Evolutionary conservation across 2,113 vertebrate genomes (phyloP), one percentile per base, ranked within the genome.

Genomic region (Paradoxurus hermaphroditus): DNA sequence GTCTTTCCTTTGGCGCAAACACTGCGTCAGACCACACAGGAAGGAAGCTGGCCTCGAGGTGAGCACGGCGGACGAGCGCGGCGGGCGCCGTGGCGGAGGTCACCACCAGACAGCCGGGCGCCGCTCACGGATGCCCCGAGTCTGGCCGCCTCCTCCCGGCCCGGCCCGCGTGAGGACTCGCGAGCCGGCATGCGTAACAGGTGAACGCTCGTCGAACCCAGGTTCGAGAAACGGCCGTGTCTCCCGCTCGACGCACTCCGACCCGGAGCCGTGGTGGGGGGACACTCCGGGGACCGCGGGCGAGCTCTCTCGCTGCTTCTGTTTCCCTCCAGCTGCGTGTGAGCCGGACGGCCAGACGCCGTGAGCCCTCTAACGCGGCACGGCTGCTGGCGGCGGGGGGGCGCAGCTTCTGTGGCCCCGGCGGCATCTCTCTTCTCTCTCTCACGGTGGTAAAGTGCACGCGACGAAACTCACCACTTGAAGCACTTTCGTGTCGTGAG

Each of bases 71-170:
- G 8, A 41, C 81, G 4, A 77, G 41, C 14, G 27, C 8, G 4
- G 72, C 34, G 31, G 23, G 34, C 13, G 46, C 44, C 27, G 29
- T 34, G 27, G 63, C 13, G 16, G 31, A 67, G 49, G 16, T 59
- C 21, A 21, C 25, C 31, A n/a, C 51, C 34, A 14, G 59, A 15
- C 0, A 2, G 41, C 16, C n/a, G 6, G 72, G 72, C 13, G 3
- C 53, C 36, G 2, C 11, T 25, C 3, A 13, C 23, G 14, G 25
- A 2, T 0, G 16, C 34, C 36, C 4, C 11, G 12, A 1, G 3
- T 11, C 56, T 23, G 44, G 21, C 19, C 70, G 7, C 21, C 36
- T 29, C 44, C 44, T 83, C 34, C 16, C 36, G 6, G 51, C 29
- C 46, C n/a, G 44, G 29, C n/a, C 21, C 4, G 23, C 8, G 11